Base-by-base conservation (phyloP, 2,797 vertebrate genomes). In the Amblyopsis hoosieri region DNA sequence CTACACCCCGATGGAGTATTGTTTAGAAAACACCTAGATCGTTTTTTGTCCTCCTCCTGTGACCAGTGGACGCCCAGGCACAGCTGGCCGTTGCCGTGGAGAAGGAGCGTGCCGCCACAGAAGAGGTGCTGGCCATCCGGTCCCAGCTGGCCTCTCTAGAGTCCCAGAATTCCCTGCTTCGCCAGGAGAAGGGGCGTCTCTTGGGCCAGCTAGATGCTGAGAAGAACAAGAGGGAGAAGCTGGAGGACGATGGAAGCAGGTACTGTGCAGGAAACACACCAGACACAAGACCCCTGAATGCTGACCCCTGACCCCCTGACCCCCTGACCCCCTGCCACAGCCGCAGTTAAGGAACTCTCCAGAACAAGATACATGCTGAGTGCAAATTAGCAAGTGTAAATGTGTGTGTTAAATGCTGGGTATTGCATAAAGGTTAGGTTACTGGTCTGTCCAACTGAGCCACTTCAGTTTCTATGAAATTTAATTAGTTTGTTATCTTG, bases 231-330 rank as follows among this genome's bases (percentile, higher is more conserved):
- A 60, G 95, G 62, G 95, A 95, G 78, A 98, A 93, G 80, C 76
- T 97, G 52, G 97, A 99, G 83, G 95, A 95, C 82, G 96, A 99
- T 72, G 94, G 94, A 71, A 95, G 91, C 89, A 94, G 96, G 98
- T 96, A 84, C 64, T 46, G 29, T 4, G 2, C 53, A 56, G 54
- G 4, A 1, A 46, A 11, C 12, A 8, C 49, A 17, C 3, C 2
- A 29, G 3, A 58, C 6, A 19, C 37, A 57, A 46, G 12, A 55
- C 4, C 14, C n/a, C n/a, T 42, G 23, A 23, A 23, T 23, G 23
- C 23, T 23, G 23, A 23, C 23, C 23, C 23, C 23, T 23, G 23
- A 23, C 23, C 23, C 23, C 23, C 23, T 23, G 23, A 23, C 23
- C 23, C 23, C 23, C 23, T 23, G 23, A 23, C 23, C 23, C 23